phyloP scores from a whole-genome alignment of 2,797 vertebrate species.

The Lindbergichthys nudifrons region DNA sequence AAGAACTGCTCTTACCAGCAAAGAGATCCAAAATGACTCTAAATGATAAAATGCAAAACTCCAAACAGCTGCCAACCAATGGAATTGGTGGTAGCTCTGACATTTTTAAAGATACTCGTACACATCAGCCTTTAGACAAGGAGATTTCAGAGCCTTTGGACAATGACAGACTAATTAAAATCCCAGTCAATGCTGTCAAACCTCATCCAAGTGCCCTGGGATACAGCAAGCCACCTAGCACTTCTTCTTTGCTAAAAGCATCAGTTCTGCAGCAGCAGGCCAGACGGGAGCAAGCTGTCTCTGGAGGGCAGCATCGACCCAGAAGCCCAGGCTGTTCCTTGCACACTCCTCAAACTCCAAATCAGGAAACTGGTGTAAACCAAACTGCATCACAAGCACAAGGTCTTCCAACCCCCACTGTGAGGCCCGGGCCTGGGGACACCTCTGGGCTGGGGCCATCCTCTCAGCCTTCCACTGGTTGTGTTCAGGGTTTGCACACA shows the following conservation, averaged over 20 bases:
- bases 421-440: conserved; percentile 78
- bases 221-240: conserved; percentile 84
- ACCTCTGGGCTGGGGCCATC: conserved; percentile 75
- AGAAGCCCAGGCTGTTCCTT: conserved; percentile 84
- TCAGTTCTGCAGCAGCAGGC: conserved; percentile 88
- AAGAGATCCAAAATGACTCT: conserved; percentile 85
- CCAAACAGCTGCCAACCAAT: conserved; percentile 85
- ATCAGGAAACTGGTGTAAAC: conserved; percentile 83
- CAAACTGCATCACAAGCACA: conserved; percentile 82
- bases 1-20: conserved; percentile 80
- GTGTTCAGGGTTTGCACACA: conserved; percentile 76
- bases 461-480: conserved; percentile 79
- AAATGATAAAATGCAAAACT: conserved; percentile 84
- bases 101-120: conserved; percentile 77
- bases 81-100: conserved; percentile 86
- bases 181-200: conserved; percentile 89
- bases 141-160: conserved; percentile 83
- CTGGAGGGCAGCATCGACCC: conserved; percentile 80
- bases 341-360: conserved; percentile 84
- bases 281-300: conserved; percentile 80
- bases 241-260: conserved; percentile 86
- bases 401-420: conserved; percentile 77
- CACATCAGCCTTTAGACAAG: conserved; percentile 74
- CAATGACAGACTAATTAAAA: conserved; percentile 85
- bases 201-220: conserved; percentile 89